A percentile compares a stretch with the other conserved stretches of the same genome.
Evolutionary conservation across 1,140 invertebrate genomes (phyloP).

Genomic region (Ylistrum balloti): DNA sequence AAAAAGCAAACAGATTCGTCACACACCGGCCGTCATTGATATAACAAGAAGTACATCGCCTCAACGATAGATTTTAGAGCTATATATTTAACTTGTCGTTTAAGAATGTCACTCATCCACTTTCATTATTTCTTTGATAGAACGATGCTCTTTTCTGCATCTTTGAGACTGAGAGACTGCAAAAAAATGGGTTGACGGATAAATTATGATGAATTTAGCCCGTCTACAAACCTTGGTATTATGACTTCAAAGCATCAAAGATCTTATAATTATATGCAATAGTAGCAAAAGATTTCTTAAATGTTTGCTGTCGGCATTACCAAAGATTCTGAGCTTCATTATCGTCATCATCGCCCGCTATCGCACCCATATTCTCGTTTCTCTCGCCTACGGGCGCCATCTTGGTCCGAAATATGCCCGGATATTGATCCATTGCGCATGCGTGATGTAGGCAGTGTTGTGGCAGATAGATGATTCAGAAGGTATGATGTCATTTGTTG

Average conservation of each 20-base stretch:
- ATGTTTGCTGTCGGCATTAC: slow-evolving; percentile 67
- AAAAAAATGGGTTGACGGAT: slow-evolving; percentile 12
- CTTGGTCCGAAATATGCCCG: slow-evolving; percentile 72
- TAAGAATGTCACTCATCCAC: background rate
- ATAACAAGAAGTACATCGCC: background rate
- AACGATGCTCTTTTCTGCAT: slow-evolving; percentile 15
- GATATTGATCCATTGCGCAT: slow-evolving; percentile 68
- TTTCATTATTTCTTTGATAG: background rate
- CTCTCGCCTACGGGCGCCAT: slow-evolving; percentile 81
- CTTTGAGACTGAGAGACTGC: background rate
- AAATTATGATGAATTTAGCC: slow-evolving; percentile 27
- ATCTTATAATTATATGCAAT: background rate
- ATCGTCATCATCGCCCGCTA: slow-evolving; percentile 76
- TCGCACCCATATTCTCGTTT: slow-evolving; percentile 75
- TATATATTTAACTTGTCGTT: background rate
- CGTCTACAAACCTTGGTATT: background rate
- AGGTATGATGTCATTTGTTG: slow-evolving; percentile 59
- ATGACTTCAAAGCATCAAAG: background rate
- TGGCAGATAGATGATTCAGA: slow-evolving; percentile 68
- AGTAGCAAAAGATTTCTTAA: background rate
- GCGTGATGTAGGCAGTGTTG: slow-evolving; percentile 63
- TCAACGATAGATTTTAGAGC: background rate
- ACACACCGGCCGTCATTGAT: background rate
- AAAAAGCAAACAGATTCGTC: background rate
- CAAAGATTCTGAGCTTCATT: slow-evolving; percentile 82